phyloP scores from a whole-genome alignment of 2,888 invertebrate species.

The Habroteleia sp. region DNA sequence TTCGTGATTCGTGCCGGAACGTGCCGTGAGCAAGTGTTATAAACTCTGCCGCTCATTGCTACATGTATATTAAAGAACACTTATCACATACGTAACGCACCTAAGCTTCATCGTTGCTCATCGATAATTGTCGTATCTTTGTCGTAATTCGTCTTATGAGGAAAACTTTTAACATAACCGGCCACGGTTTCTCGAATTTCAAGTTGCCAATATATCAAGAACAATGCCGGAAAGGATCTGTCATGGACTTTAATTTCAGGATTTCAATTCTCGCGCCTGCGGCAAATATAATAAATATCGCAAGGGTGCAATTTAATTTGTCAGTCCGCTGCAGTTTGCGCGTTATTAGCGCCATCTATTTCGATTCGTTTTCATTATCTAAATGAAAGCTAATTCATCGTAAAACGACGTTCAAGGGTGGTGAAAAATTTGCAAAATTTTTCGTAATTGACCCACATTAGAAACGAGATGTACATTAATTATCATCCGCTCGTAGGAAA shows the following conservation, averaged over 20 bases:
- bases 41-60: conserved; percentile 69
- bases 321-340: too few relatives aligned
- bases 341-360: too few relatives aligned
- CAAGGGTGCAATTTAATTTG: too few relatives aligned
- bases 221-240: too few relatives aligned
- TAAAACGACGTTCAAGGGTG: neutral
- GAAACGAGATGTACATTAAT: conserved; percentile 8
- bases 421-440: neutral
- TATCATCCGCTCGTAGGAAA: neutral
- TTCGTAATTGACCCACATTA: conserved; percentile 5
- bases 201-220: too few relatives aligned
- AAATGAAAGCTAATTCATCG: neutral
- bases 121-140: conserved; percentile 48
- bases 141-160: conserved; percentile 2
- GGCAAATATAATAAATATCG: too few relatives aligned
- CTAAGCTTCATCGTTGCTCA: conserved; percentile 42
- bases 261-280: too few relatives aligned
- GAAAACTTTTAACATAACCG: too few relatives aligned
- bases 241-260: too few relatives aligned
- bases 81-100: conserved; percentile 60
- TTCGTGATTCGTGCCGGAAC: conserved; percentile 71
- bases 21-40: conserved; percentile 69
- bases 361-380: too few relatives aligned
- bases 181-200: too few relatives aligned
- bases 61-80: conserved; percentile 65